These are phyloP conservation scores for Syrrhaptes paradoxus DNA, from an alignment of 2,113 vertebrate genomes.

Conservation along the genomic window DNA sequence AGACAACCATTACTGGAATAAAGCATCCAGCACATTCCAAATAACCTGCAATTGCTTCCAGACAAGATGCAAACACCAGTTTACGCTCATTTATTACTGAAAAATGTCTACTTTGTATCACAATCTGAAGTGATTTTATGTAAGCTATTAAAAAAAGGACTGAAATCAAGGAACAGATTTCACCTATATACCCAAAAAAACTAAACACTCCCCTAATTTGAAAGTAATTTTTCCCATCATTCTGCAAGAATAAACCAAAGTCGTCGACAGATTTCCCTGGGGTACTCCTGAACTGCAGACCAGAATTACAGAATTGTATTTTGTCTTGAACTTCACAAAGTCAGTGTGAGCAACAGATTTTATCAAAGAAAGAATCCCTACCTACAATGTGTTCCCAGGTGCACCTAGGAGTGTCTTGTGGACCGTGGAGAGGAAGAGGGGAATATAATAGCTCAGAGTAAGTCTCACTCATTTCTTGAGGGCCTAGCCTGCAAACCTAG, in stretches of 20 bases:
- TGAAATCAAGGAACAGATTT: not conserved
- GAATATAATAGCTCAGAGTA: not conserved
- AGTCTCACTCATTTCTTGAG: not conserved
- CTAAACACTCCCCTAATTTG: not conserved
- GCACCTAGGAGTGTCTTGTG: fast-evolving
- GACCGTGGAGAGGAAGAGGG: not conserved
- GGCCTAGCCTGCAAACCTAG: not conserved
- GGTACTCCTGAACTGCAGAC: fast-evolving
- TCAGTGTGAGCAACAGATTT: not conserved
- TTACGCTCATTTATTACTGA: not conserved
- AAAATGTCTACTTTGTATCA: not conserved
- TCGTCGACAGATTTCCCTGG: not conserved
- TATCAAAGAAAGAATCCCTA: not conserved
- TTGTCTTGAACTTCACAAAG: not conserved
- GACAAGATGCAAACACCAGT: not conserved
- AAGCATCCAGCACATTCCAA: not conserved
- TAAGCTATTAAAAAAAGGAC: not conserved
- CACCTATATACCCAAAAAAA: not conserved
- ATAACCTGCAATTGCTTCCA: not conserved
- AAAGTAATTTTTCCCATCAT: not conserved
- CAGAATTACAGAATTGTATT: not conserved
- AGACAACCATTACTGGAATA: not conserved
- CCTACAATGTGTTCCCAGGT: not conserved
- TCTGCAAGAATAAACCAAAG: not conserved
- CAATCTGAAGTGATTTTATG: not conserved